Base-by-base conservation (phyloP, 2,113 vertebrate species). In the Megaleporinus macrocephalus region DNA sequence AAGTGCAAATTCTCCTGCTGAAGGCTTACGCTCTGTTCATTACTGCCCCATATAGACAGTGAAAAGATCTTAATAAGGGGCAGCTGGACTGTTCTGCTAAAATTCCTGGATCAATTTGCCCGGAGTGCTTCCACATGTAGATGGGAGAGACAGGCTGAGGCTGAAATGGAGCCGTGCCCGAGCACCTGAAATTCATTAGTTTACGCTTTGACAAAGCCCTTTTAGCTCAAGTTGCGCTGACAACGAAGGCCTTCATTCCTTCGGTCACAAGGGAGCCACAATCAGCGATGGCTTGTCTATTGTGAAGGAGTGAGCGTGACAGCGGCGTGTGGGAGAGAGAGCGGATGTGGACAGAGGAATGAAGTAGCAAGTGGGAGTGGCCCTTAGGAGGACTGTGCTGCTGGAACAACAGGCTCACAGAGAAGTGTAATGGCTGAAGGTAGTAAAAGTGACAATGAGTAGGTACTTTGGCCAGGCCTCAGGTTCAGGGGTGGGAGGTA, bases 341-440 rank as follows among this genome's bases (percentile, higher is more conserved):
- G 84, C 36, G 44, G 81, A 62, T 44, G 14, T 73, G 53, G 69
- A 68, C 44, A 16, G 76, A 79, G 49, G 65, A 76, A 57, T 55
- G 65, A 81, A 69, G 57, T 70, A 69, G 15, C 70, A 65, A 81
- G 78, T 79, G n/a, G 76, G 81, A 81, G 63, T 83, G 26, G 75
- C 69, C 53, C 33, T 71, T 41, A 77, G 57, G 36, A 76, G 74
- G 65, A 73, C 57, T 33, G 78, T 44, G 57, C 53, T 65, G 70
- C 66, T 81, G 73, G 68, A 18, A 73, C 68, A 83, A 57, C 27
- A 53, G 55, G 68, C 41, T 69, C 65, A 49, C 15, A 66, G 18
- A 53, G 11, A n/a, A 80, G 47, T 53, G 53, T 65, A 26, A 5
- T 29, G 61, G 44, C n/a, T n/a, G 3, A 33, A 65, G 69, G 65